phyloP scores from a whole-genome alignment of 2,797 vertebrate genomes.

The Ctenochaetus hawaiiensis region DNA sequence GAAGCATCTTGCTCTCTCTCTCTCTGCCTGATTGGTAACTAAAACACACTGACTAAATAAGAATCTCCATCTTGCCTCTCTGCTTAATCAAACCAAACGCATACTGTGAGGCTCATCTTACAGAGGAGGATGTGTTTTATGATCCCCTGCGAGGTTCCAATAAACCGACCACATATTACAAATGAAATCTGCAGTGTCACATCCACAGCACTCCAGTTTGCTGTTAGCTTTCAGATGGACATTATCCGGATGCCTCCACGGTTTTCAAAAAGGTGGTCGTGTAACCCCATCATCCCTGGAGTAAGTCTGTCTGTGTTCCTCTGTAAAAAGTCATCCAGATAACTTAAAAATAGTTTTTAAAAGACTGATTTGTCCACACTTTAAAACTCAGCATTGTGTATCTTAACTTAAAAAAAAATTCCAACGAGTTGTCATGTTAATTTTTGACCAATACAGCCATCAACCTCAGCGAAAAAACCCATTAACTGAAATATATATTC shows the following conservation, averaged over 20 bases:
- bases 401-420: too few species aligned
- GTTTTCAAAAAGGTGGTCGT: neutral
- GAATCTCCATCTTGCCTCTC: conserved; percentile 24
- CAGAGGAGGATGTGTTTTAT: neutral
- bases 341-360: too few species aligned
- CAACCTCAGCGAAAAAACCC: too few species aligned
- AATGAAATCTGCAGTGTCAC: neutral
- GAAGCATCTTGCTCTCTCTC: neutral
- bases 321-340: neutral
- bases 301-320: neutral
- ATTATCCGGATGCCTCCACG: neutral
- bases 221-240: neutral
- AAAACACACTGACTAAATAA: conserved; percentile 17
- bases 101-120: neutral
- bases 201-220: neutral
- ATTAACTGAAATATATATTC: neutral
- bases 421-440: too few species aligned
- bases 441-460: too few species aligned
- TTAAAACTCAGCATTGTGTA: too few species aligned
- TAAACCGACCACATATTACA: conserved; percentile 12
- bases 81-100: neutral
- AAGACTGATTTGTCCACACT: too few species aligned
- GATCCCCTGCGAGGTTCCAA: neutral
- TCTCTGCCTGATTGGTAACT: neutral
- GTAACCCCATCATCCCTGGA: neutral